These are phyloP conservation scores for Fratercula arctica DNA, from an alignment of 2,797 vertebrate species.

Conservation along the genomic window DNA sequence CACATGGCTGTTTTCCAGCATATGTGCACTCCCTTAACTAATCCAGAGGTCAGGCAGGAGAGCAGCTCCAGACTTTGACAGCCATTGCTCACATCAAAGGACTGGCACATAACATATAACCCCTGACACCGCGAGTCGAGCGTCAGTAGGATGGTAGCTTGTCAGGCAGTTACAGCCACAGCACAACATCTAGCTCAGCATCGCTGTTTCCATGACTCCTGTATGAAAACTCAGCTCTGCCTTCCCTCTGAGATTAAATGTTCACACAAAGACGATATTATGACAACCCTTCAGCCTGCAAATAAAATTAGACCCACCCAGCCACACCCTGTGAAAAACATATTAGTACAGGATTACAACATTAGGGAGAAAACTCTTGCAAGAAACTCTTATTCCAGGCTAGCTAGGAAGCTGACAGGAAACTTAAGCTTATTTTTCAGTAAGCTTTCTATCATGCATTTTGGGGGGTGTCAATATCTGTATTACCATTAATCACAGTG, in stretches of 20 bases:
- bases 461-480: not conserved
- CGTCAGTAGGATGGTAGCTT: not conserved
- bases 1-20: not conserved
- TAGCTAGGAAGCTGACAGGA: not conserved
- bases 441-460: not conserved
- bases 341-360: not conserved
- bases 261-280: not conserved
- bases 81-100: not conserved
- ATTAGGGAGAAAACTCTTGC: not conserved
- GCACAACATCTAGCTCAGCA: not conserved
- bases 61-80: not conserved
- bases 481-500: not conserved
- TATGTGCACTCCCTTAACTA: not conserved
- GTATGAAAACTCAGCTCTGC: not conserved
- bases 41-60: not conserved
- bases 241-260: not conserved
- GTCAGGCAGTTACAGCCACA: not conserved
- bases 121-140: rapidly evolving
- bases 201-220: not conserved
- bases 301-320: not conserved
- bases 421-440: not conserved
- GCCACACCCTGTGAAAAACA: not conserved
- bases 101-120: not conserved
- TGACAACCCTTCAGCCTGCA: not conserved
- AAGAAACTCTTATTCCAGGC: not conserved